Conservation (phyloP, 2,888 invertebrate species). For the Ichneumon xanthorius region DNA sequence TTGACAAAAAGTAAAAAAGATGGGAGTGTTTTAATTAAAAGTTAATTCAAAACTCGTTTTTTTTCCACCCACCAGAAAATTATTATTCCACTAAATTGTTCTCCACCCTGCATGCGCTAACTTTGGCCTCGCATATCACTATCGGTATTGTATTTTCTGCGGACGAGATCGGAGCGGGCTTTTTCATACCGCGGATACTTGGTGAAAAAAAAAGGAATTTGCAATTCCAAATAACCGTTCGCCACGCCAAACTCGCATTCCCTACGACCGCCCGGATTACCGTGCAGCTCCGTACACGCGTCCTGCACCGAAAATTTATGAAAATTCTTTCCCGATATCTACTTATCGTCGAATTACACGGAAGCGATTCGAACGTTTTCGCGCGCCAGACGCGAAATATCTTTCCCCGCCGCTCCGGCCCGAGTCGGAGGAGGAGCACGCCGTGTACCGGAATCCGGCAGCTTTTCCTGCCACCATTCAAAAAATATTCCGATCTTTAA, state of each 20-base stretch:
- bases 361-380: constrained; percentile 31
- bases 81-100: too few species aligned
- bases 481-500: neutral
- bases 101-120: too few species aligned
- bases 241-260: neutral
- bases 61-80: too few species aligned
- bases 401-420: neutral
- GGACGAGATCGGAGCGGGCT: too few species aligned
- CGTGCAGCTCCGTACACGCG: neutral
- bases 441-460: neutral
- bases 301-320: constrained; percentile 32
- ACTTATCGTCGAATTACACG: constrained; percentile 45
- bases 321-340: constrained; percentile 51
- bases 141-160: too few species aligned
- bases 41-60: too few species aligned
- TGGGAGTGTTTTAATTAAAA: too few species aligned
- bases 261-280: neutral
- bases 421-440: neutral
- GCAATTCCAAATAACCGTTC: constrained; percentile 15
- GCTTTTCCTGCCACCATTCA: constrained; percentile 11
- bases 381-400: constrained; percentile 31
- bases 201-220: constrained; percentile 7
- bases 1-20: too few species aligned
- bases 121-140: too few species aligned
- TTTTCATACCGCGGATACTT: too few species aligned